Base-by-base conservation (phyloP, 2,113 vertebrate species). In the Saccopteryx leptura region DNA sequence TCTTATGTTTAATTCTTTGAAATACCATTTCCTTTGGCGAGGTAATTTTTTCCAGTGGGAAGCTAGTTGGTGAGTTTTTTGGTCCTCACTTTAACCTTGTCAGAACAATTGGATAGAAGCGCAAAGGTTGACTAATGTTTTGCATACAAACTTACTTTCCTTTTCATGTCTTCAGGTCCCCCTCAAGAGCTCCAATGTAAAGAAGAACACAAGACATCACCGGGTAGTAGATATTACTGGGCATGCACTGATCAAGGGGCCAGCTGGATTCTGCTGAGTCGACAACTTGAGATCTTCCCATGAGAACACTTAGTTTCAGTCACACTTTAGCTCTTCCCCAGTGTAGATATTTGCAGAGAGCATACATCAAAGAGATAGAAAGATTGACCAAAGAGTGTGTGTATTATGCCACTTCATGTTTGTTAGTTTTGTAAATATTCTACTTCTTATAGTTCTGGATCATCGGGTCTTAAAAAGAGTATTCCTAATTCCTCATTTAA, bases 21-120 rank as follows among this genome's bases (percentile, higher is more conserved):
- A 93, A 85, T 93, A 95, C 80, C 72, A 91, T 97, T 97, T 98
- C 96, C 95, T 96, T 90, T 93, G 75, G 74, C 0, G 1, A 89
- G 56, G 60, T 74, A 52, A 72, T 13, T 74, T 94, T 95, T 97
- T 91, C 96, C 93, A 95, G 3, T 84, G 60, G 71, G 76, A 93
- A 91, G 56, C 6, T 90, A 39, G 2, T 75, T 94, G 33, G 48
- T 95, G 28, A 91, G 60, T 12, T 90, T 72, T 92, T 93, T 91
- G 78, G 69, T 65, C 71, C n/a, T 95, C 19, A 72, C n/a, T 96
- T 95, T 83, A 87, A 91, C 76, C 68, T 96, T 87, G 89, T 87
- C 69, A 96, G 65, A 94, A 95, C n/a, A 96, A 92, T 26, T 83
- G 83, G 82, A 56, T 75, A 88, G 78, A 94, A 88, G 11, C 74